Evolutionary conservation across 2,888 invertebrate species (phyloP), one percentile per base, ranked within the genome.

Genomic region (Ophion costatus): DNA sequence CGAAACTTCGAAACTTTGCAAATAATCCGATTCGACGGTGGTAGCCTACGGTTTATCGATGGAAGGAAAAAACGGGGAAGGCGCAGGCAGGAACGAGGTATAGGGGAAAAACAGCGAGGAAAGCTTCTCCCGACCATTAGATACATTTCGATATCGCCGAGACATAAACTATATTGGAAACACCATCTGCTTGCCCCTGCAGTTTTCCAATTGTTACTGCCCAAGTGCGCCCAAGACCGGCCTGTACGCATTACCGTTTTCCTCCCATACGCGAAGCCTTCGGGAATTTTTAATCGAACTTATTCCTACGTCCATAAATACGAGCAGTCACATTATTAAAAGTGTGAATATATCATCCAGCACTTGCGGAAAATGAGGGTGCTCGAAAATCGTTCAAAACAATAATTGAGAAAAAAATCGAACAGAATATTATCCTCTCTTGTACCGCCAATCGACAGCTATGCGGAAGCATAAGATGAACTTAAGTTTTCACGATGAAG

Each of bases 1-100:
- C 66, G 59, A 88, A 89, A 87, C 84, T 88, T 73, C 17, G 20
- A 86, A 90, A 91, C 88, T 89, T 89, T 80, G 24, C 80, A 85
- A 89, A 90, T 89, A 89, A 88, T 87, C 86, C 86, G 51, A 67
- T 70, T 64, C 24, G 70, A 33, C 71, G 14, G 70, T 22, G 57
- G n/a, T 56, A 71, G 70, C 51, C 42, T 57, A 77, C 61, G 84
- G 80, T 86, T 87, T 86, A 87, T 81, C 85, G 87, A 86, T 80
- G 84, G 66, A 61, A 59, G 42, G n/a, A 17, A 20, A 66, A 69
- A 17, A 51, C 56, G 24, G 83, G 59, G 29, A 67, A 70, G 81
- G 22, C 42, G 33, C 51, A 59, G 22, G 64, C 29, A 20, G 14
- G 24, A 59, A 64, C 17, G 22, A 20, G 10, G 69, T 75, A 75